Evolutionary conservation across 37 sponge, comb jelly and placozoan genomes (phyloP).

Genomic region (Lycopodina hypogea): DNA sequence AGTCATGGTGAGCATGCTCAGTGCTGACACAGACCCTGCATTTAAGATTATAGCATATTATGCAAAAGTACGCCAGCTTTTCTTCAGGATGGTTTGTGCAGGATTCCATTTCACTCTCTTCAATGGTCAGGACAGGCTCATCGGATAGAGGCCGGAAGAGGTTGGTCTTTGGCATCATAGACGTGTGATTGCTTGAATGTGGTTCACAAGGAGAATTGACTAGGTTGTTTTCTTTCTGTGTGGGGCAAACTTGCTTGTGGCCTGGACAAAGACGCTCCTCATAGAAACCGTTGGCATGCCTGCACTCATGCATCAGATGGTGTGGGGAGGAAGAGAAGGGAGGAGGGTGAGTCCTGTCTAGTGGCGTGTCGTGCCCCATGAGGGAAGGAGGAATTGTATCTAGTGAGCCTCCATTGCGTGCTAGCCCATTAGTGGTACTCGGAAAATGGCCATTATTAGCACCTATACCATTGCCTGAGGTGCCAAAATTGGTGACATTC

Average conservation of each 20-base stretch:
- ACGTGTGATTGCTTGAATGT: neutral
- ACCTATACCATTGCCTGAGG: no score
- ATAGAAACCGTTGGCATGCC: neutral
- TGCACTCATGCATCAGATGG: neutral
- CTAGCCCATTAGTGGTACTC: neutral
- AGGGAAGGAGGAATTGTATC: no score
- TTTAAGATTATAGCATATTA: constrained; percentile 20
- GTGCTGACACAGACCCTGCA: constrained; percentile 36
- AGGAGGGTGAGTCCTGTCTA: no score
- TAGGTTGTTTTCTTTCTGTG: constrained; percentile 22
- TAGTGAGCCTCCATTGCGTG: no score
- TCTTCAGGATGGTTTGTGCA: constrained; percentile 38
- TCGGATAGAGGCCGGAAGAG: constrained; percentile 6
- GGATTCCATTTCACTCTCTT: constrained; percentile 9
- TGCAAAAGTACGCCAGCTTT: constrained; percentile 39
- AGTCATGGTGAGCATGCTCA: constrained; percentile 57
- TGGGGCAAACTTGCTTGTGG: constrained; percentile 15
- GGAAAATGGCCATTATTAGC: neutral
- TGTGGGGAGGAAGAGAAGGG: no score
- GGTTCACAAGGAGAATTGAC: constrained; percentile 14
- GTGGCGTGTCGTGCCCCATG: no score
- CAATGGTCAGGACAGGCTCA: constrained; percentile 4
- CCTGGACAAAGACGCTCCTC: no score
- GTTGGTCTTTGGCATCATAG: constrained; percentile 3
- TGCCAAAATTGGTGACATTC: neutral